Evolutionary conservation across 1,140 invertebrate species (phyloP), one percentile per base, ranked within the genome.

Genomic region (Delia radicum): DNA sequence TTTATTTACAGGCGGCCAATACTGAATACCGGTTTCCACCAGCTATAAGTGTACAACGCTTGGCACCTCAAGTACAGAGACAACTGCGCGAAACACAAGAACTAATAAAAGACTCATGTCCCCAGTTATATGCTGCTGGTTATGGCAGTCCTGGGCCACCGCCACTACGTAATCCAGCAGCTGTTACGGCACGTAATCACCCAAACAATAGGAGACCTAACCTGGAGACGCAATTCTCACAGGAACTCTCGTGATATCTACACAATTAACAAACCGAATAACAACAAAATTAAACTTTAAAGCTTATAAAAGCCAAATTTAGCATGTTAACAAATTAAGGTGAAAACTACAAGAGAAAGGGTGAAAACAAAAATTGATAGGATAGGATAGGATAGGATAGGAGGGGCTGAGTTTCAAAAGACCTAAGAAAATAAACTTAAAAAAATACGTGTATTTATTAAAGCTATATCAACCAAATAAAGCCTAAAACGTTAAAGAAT

Each of bases 171-270:
- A 82, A 84, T 78, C 85, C 78, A 73, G 72, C 84, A 77, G 65
- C 65, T 18, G 65, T 69, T 6, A 69, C 29, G n/a, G 65, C 65
- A 31, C 65, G 65, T 10, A 85, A 80, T 82, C 80, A 82, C 75
- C 82, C 83, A 76, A 79, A 81, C 79, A 82, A 78, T 80, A 82
- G 85, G 84, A 85, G 84, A 80, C 85, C 85, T 83, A 86, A 83
- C 83, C 82, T 86, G 84, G 85, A 86, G 84, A 86, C 85, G 42
- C 85, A 86, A 80, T 86, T 85, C 83, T 86, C 85, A 65, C 82
- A 85, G 84, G 84, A 86, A 85, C 81, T 85, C 79, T 86, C 85
- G 85, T 86, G 85, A 86, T 86, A 86, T 85, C 81, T 86, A 85
- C 83, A 85, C 79, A 84, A 86, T 82, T 86, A 85, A 81, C 71